Evolutionary conservation across 2,797 vertebrate genomes (phyloP).

Genomic region (Halcyon chelicuti): DNA sequence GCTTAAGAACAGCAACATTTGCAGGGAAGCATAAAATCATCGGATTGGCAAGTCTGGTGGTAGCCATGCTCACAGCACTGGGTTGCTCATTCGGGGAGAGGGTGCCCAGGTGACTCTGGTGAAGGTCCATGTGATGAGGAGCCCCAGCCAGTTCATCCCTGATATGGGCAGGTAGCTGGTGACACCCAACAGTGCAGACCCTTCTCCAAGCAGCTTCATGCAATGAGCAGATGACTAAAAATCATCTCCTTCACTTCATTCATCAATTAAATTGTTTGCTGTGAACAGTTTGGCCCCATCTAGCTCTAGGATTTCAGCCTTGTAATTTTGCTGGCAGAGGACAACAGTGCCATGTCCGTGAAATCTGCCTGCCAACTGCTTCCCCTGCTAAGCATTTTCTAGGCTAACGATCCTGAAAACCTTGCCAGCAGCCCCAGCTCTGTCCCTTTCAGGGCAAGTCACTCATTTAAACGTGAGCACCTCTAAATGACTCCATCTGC

Average conservation of each 20-base stretch:
- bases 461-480: conserved; percentile 63
- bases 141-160: neutral
- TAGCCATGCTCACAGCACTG: neutral
- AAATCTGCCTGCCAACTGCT: conserved; percentile 71
- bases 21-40: neutral
- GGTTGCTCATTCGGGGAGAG: neutral
- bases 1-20: neutral
- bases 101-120: neutral
- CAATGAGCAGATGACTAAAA: conserved; percentile 33
- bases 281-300: conserved; percentile 55
- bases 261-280: conserved; percentile 73
- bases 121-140: neutral
- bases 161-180: rapidly evolving
- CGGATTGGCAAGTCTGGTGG: neutral
- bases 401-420: conserved; percentile 52
- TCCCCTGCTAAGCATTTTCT: conserved; percentile 71
- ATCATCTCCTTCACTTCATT: conserved; percentile 44
- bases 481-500: conserved; percentile 74
- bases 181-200: rapidly evolving
- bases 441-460: conserved; percentile 64
- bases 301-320: conserved; percentile 65
- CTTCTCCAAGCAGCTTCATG: neutral
- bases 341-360: neutral
- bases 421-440: conserved; percentile 62
- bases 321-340: conserved; percentile 72